phyloP scores from a whole-genome alignment of 2,797 vertebrate genomes.

The Mycteria americana region DNA sequence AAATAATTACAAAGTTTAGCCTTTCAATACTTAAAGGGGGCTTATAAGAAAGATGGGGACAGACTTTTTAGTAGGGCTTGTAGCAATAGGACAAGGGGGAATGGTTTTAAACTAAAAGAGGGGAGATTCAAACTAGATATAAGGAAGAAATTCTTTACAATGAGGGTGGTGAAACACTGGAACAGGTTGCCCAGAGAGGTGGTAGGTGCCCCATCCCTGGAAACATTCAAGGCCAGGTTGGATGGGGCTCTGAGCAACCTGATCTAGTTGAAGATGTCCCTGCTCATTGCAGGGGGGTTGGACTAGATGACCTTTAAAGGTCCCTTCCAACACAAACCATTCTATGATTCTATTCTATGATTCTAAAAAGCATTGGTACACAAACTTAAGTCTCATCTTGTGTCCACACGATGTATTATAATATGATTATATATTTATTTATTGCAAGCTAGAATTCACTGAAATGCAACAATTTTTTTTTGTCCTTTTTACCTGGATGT shows the following conservation, averaged over 20 bases:
- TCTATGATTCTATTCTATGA: background rate
- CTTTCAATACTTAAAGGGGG: no score
- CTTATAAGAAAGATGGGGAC: background rate
- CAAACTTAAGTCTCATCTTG: background rate
- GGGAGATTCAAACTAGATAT: background rate
- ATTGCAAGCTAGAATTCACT: background rate
- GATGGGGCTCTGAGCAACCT: background rate
- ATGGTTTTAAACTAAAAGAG: background rate
- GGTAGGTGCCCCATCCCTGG: background rate
- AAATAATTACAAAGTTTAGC: background rate
- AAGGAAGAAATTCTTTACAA: rapidly evolving
- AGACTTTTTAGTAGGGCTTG: no score
- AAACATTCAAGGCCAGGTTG: rapidly evolving
- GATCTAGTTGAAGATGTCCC: rapidly evolving
- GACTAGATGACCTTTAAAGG: rapidly evolving
- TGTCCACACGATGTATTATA: background rate
- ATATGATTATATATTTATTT: background rate
- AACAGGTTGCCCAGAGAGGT: background rate
- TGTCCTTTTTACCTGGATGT: background rate
- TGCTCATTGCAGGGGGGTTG: rapidly evolving
- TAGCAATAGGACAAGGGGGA: rapidly evolving
- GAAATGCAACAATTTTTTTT: background rate
- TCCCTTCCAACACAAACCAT: background rate
- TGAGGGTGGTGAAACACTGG: background rate
- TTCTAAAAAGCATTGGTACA: background rate